Conservation (phyloP, 2,888 invertebrate genomes). For the Hermaeophaga mercurialis region DNA sequence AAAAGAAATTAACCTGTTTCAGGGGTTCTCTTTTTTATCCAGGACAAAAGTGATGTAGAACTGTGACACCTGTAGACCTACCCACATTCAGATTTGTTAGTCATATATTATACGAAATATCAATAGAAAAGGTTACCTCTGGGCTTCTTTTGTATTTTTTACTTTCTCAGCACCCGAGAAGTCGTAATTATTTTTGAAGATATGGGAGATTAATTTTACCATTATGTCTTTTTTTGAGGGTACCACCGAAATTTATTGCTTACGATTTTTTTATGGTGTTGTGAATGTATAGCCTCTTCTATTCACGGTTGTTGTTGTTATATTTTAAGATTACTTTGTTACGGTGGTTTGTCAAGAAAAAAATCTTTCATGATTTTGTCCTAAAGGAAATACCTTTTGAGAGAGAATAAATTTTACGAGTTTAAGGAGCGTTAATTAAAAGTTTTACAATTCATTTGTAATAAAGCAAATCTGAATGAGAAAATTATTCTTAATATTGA, state of each 20-base stretch:
- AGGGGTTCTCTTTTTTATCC: conserved; percentile 42
- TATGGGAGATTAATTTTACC: conserved; percentile 35
- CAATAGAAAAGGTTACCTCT: conserved; percentile 31
- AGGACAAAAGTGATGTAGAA: conserved; percentile 29
- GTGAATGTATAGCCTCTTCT: conserved; percentile 15
- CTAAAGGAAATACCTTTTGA: too few species aligned
- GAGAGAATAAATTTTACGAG: too few species aligned
- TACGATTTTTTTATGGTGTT: conserved; percentile 20
- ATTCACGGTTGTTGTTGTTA: conserved; percentile 16
- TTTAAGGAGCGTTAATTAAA: too few species aligned
- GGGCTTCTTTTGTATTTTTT: conserved; percentile 26
- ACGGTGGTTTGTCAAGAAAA: neutral
- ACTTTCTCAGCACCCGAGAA: conserved; percentile 29
- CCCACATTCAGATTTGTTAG: conserved; percentile 37
- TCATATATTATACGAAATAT: conserved; percentile 33
- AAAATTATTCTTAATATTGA: too few species aligned
- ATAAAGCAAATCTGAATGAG: too few species aligned
- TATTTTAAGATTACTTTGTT: conserved; percentile 1
- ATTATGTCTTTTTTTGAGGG: conserved; percentile 28
- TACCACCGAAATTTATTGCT: conserved; percentile 28
- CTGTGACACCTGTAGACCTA: conserved; percentile 46
- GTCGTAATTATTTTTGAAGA: conserved; percentile 34
- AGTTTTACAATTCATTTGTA: too few species aligned
- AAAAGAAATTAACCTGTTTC: conserved; percentile 52
- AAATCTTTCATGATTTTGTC: too few species aligned